Evolutionary conservation across 2,888 invertebrate species (phyloP).

Genomic region (Ormyrus nitidulus): DNA sequence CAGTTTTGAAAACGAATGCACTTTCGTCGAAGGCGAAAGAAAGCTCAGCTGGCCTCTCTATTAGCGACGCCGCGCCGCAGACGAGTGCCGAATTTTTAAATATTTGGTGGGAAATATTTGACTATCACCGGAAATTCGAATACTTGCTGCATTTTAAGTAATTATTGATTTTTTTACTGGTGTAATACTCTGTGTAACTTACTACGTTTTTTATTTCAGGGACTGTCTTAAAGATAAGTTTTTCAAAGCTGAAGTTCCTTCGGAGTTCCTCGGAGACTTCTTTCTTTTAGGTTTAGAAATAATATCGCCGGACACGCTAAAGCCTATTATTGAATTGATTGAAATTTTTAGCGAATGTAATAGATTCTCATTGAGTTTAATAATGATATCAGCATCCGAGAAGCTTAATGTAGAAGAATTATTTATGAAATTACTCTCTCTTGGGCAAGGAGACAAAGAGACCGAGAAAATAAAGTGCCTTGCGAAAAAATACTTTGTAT

Average conservation of each 20-base stretch:
- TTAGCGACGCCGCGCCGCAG: constrained; percentile 53
- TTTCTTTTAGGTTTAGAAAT: constrained; percentile 58
- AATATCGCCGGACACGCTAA: constrained; percentile 47
- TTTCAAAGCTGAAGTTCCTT: constrained; percentile 65
- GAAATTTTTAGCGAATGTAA: constrained; percentile 64
- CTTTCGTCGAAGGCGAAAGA: not conserved
- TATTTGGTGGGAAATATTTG: constrained; percentile 60
- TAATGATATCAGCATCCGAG: constrained; percentile 41
- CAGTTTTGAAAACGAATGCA: not conserved
- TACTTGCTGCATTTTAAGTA: constrained; percentile 62
- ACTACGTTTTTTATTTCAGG: not conserved
- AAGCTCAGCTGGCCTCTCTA: no score
- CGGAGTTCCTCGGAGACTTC: constrained; percentile 63
- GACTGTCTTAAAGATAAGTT: constrained; percentile 59
- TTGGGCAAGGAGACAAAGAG: not conserved
- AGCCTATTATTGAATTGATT: constrained; percentile 63
- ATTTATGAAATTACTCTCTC: constrained; percentile 31
- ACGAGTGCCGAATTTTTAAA: constrained; percentile 63
- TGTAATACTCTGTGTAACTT: not conserved
- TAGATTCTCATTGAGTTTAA: constrained; percentile 65
- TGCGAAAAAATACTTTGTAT: constrained; percentile 11
- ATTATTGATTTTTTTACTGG: constrained; percentile 11
- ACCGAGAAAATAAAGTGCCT: constrained; percentile 23
- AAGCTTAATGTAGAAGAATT: constrained; percentile 6
- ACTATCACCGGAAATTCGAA: constrained; percentile 60